phyloP scores from a whole-genome alignment of 1,140 invertebrate species.

The Drosophila rhopaloa region DNA sequence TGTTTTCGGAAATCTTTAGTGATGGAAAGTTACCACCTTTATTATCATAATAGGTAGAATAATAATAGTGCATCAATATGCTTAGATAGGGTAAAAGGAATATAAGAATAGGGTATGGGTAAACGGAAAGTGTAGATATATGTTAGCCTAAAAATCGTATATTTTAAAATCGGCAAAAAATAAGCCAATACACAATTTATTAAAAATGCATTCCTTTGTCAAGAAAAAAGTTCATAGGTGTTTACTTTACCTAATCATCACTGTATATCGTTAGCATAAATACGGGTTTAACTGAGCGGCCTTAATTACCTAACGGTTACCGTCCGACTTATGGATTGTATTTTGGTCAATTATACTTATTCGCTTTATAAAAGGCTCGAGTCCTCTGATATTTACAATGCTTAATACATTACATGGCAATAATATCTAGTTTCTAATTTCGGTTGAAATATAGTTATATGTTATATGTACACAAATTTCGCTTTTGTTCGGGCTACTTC shows the following conservation, averaged over 20 bases:
- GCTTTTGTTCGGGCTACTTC: slow-evolving; percentile 44
- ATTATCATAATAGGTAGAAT: background rate
- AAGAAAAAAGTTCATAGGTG: background rate
- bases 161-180: background rate
- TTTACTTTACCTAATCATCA: slow-evolving; percentile 15
- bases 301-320: slow-evolving; percentile 21
- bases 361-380: slow-evolving; percentile 13
- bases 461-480: slow-evolving; percentile 28
- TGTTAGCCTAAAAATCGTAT: background rate
- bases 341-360: slow-evolving; percentile 41
- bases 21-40: slow-evolving; percentile 5
- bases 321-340: slow-evolving; percentile 42
- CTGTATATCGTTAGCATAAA: slow-evolving; percentile 16
- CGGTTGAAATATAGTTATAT: slow-evolving; percentile 23
- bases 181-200: background rate
- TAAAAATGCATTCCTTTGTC: slow-evolving; percentile 21
- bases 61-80: too few relatives aligned
- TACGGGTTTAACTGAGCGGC: slow-evolving; percentile 15
- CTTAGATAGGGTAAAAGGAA: background rate
- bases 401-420: slow-evolving; percentile 59
- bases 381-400: slow-evolving; percentile 43
- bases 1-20: slow-evolving; percentile 17
- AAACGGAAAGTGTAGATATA: slow-evolving; percentile 1
- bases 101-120: background rate
- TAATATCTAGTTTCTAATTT: slow-evolving; percentile 37